These are phyloP conservation scores for Hippopotamus amphibius DNA, from an alignment of 2,113 vertebrate species.

Conservation along the genomic window DNA sequence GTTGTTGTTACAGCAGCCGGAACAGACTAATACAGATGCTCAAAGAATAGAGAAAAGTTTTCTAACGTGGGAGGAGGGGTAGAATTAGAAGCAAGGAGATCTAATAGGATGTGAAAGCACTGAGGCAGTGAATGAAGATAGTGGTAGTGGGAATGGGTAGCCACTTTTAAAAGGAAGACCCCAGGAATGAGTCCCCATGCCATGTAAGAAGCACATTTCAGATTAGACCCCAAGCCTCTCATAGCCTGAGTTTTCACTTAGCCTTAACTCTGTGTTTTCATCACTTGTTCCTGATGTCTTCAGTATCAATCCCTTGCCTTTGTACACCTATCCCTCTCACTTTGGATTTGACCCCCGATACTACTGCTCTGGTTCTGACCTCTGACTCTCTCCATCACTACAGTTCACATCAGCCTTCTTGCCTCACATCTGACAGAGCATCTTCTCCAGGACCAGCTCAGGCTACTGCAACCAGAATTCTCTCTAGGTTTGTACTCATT, in stretches of 20 bases:
- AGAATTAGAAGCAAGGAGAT: background rate
- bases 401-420: background rate
- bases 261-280: background rate
- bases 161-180: background rate
- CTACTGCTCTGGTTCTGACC: background rate
- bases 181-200: background rate
- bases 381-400: background rate
- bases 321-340: background rate
- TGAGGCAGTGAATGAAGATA: background rate
- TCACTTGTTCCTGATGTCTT: background rate
- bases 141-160: background rate
- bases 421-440: background rate
- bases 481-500: background rate
- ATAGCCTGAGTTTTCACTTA: background rate
- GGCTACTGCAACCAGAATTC: background rate
- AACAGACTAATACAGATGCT: background rate
- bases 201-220: background rate
- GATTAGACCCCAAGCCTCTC: background rate
- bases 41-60: slow-evolving; percentile 29
- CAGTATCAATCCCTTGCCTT: background rate
- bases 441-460: background rate
- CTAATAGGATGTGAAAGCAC: background rate
- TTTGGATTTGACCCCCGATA: background rate
- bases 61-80: background rate
- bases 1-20: background rate